Percentiles rank a stretch among this genome's conserved stretches.
Evolutionary conservation across 2,797 vertebrate species (phyloP).

Genomic region (Molossus alvarezi): DNA sequence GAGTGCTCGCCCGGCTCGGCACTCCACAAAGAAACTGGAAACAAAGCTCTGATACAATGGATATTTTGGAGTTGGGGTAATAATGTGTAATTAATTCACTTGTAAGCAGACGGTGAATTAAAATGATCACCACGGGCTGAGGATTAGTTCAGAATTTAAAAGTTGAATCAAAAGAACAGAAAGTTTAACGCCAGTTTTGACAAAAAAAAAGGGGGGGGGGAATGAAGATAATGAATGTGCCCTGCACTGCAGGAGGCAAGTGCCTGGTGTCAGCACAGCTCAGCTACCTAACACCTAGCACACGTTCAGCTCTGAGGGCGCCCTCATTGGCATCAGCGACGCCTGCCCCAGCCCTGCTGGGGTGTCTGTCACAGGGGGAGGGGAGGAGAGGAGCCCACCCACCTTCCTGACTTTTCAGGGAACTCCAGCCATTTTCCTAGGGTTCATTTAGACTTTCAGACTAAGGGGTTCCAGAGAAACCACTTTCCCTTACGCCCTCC

Average conservation of each 20-base stretch:
- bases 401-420: not conserved
- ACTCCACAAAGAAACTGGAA: constrained; percentile 51
- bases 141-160: constrained; percentile 66
- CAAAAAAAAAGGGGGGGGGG: not conserved
- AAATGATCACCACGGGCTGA: constrained; percentile 70
- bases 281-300: not conserved
- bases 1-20: not conserved
- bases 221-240: constrained; percentile 56
- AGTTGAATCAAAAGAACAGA: constrained; percentile 61
- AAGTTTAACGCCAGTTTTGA: constrained; percentile 74
- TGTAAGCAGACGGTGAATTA: constrained; percentile 59
- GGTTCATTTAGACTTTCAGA: not conserved
- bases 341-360: not conserved
- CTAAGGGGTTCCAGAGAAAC: not conserved
- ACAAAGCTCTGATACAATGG: constrained; percentile 60
- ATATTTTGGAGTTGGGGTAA: not conserved
- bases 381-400: not conserved
- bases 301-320: not conserved
- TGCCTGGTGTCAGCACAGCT: constrained; percentile 71
- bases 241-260: not conserved
- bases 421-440: not conserved
- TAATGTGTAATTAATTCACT: constrained; percentile 76
- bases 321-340: not conserved
- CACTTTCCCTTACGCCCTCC: accelerated
- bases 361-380: too few relatives aligned